Evolutionary conservation across 2,888 invertebrate species (phyloP), one percentile per base, ranked within the genome.

Genomic region (Volucella zonaria): DNA sequence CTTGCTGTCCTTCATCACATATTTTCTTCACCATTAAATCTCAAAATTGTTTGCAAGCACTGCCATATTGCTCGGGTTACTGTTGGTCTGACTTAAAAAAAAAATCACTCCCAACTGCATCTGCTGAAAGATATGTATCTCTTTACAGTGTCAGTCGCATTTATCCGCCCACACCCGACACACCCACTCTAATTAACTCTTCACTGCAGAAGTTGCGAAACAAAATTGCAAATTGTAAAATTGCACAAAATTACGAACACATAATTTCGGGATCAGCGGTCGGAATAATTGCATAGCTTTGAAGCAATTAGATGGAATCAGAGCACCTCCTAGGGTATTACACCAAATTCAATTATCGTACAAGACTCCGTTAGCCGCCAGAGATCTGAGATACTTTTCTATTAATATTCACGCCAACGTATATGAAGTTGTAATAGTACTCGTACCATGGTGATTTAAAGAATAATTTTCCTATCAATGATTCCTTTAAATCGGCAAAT

Each of bases 241-340:
- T 18, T 62, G 56, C 70, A 38, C 40, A 62, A 71, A 78, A 71
- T 78, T 64, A 49, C 61, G 54, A 43, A 42, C 49, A 45, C 3
- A 42, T 8, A 75, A 56, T 64, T 66, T 61, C 45, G 43, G 43
- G 73, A 68, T 68, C 82, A 82, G 43, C 52, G 54, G 52, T 73
- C 61, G 82, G 61, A 73, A 62, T 62, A 82, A 71, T 82, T 77
- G 62, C 61, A 82, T 54, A 31, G 31, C 73, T 61, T 56, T 23
- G 73, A 62, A 78, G 67, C 49, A 68, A 81, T 82, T 82, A 78
- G 67, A 73, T 67, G 73, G 56, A 82, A 82, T 78, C 82, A 67
- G 78, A 73, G 73, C 82, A 78, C 49, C 67, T 78, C 67, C 73
- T 42, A 38, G 38, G 67, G 61, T 77, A 73, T 59, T 73, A 18